These are phyloP conservation scores for Druon quercuslanigerum DNA, from an alignment of 1,140 invertebrate genomes.

Conservation along the genomic window DNA sequence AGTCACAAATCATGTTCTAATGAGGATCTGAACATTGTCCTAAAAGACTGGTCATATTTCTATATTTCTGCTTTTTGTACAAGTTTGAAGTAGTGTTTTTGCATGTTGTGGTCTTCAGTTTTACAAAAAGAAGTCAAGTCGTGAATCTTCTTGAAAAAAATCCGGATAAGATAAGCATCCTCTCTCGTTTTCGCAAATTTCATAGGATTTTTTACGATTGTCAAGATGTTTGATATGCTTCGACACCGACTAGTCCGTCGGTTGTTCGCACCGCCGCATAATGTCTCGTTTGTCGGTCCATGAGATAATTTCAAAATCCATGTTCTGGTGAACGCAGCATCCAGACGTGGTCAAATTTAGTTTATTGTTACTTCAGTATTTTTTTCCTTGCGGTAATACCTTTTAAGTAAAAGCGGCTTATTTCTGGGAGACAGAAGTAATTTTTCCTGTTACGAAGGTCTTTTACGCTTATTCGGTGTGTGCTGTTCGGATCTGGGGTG, in stretches of 20 bases:
- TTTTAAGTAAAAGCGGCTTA: not conserved
- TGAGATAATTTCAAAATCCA: not conserved
- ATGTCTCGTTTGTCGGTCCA: not conserved
- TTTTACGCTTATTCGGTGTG: not conserved
- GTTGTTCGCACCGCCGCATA: not conserved
- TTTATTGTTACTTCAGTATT: too few relatives aligned
- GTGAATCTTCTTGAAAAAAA: not conserved
- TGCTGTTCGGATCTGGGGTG: slow-evolving; percentile 8
- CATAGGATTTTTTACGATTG: slow-evolving; percentile 38
- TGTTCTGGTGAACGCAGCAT: not conserved
- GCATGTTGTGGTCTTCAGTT: too few relatives aligned
- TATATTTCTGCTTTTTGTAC: too few relatives aligned
- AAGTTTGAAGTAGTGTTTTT: too few relatives aligned
- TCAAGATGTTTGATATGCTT: not conserved
- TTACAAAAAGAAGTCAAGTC: too few relatives aligned
- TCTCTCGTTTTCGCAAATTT: not conserved
- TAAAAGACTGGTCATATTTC: too few relatives aligned
- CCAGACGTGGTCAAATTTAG: too few relatives aligned
- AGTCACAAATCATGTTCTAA: too few relatives aligned
- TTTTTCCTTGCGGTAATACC: not conserved
- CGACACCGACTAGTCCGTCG: too few relatives aligned
- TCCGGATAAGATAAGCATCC: slow-evolving; percentile 50
- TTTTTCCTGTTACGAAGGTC: not conserved
- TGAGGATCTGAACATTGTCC: too few relatives aligned
- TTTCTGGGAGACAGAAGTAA: not conserved